Evolutionary conservation across 2,113 vertebrate genomes (phyloP).

Genomic region (Turnix velox): DNA sequence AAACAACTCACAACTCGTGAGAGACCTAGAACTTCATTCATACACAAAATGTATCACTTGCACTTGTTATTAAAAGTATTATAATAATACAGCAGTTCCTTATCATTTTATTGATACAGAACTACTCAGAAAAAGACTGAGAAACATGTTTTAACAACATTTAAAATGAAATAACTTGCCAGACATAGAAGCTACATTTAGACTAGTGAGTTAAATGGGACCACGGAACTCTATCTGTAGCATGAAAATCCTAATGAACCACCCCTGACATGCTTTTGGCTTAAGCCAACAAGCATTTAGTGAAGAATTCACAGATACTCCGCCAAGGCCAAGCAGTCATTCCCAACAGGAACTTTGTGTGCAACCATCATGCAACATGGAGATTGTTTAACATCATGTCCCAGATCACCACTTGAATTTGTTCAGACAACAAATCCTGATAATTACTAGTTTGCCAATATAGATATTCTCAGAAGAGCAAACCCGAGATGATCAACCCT

Average conservation of each 20-base stretch:
- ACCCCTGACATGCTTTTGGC: not conserved
- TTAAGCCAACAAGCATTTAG: not conserved
- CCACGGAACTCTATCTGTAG: not conserved
- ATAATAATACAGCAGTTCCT: not conserved
- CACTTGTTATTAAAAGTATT: not conserved
- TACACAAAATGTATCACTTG: not conserved
- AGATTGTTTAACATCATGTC: not conserved
- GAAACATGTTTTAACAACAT: not conserved
- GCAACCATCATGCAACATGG: not conserved
- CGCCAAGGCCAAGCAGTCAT: not conserved
- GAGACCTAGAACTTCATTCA: not conserved
- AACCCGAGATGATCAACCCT: not conserved
- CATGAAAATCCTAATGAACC: not conserved
- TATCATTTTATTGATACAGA: not conserved
- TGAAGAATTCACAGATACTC: not conserved
- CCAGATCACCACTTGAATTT: not conserved
- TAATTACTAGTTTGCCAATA: not conserved
- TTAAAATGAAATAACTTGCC: not conserved
- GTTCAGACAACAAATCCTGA: not conserved
- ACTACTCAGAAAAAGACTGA: not conserved
- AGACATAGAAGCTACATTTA: not conserved
- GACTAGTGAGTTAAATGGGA: not conserved
- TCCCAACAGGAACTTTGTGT: not conserved
- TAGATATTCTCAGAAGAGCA: not conserved
- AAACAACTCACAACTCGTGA: not conserved